Base-by-base conservation (phyloP, 2,888 invertebrate genomes). In the Listrodromus nycthemerus region DNA sequence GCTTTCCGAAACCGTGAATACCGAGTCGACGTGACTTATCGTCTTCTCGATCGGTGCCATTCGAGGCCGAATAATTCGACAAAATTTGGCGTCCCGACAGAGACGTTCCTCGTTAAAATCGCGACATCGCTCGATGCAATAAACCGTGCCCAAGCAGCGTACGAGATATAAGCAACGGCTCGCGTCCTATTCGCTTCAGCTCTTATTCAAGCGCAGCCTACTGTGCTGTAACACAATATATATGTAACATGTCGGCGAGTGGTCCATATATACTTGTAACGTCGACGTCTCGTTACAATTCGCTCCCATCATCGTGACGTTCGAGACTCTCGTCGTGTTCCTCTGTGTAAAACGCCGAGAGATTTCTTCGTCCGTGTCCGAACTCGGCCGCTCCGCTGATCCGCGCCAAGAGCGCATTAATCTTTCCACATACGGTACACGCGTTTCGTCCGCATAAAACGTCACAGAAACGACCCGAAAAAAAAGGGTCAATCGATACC, bases 291-390 rank as follows among this genome's bases (percentile, higher is more conserved):
- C 65, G 65, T 75, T 75, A 75, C 75, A 75, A 61, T 75, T 75
- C 75, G 75, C 65, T 75, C 75, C 63, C 48, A 69, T 69, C 65
- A 75, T 75, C 52, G 75, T 75, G 33, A 75, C 75, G 75, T 75
- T 65, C 63, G 50, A 50, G 48, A 69, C 48, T 48, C 61, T 50
- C 75, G 65, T 52, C 75, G 63, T 24, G 37, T n/a, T 63, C 50
- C 74, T 74, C 50, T 50, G 27, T 61, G 19, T 52, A 52, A 52
- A 33, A 13, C 50, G 33, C 52, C 63, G 63, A 50, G 75, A 83
- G 66, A 67, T 78, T 74, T 82, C 82, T 74, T 77, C 76, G 37
- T 77, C 66, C 81, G 65, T 65, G 55, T 69, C 50, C 30, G 73
- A 69, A 63, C 78, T 78, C 78, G 73, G 61, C 10, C 16, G 61